These are phyloP conservation scores for Pinna nobilis DNA, from an alignment of 1,140 invertebrate species.

Conservation along the genomic window DNA sequence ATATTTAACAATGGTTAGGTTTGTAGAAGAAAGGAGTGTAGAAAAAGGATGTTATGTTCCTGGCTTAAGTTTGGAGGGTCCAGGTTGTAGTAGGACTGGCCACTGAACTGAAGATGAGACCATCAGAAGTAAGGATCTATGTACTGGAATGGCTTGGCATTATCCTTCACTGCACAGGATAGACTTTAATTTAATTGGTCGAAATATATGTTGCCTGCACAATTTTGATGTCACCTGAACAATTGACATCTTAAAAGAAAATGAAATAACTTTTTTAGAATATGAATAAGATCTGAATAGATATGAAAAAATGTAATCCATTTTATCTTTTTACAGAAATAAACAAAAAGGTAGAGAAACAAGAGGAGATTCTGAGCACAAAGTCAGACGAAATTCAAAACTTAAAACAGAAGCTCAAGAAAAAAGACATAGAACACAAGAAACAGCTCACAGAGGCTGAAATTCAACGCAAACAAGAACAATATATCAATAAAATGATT, in stretches of 20 bases:
- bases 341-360: conserved; percentile 38
- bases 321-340: conserved; percentile 44
- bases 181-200: neutral
- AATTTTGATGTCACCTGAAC: neutral
- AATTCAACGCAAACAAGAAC: conserved; percentile 54
- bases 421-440: conserved; percentile 47
- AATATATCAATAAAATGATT: conserved; percentile 52
- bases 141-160: no score
- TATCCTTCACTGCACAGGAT: no score
- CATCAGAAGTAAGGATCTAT: no score
- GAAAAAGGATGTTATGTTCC: no score
- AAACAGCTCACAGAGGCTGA: conserved; percentile 51
- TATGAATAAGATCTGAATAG: neutral
- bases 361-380: conserved; percentile 35
- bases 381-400: conserved; percentile 43
- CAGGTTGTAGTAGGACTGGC: no score
- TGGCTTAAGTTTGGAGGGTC: no score
- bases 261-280: neutral
- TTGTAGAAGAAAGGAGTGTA: no score
- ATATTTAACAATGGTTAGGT: no score
- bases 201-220: neutral
- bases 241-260: neutral
- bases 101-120: no score
- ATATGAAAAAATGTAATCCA: neutral
- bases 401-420: conserved; percentile 45